These are phyloP conservation scores for Eudorcas thomsonii DNA, from an alignment of 2,113 vertebrate species.

Conservation along the genomic window DNA sequence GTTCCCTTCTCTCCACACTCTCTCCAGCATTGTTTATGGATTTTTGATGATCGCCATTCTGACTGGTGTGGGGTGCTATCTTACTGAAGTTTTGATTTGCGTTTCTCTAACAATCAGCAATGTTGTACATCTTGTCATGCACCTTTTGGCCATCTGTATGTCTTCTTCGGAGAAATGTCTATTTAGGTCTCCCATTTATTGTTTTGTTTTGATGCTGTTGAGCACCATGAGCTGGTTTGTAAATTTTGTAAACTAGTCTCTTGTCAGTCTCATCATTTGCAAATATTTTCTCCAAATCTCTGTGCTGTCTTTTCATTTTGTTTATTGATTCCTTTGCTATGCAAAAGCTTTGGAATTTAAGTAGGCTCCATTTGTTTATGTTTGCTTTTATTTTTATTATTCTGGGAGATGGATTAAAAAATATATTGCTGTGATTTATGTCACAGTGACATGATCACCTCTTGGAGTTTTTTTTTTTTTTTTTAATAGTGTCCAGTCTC, in stretches of 20 bases:
- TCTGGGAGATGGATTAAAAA: background rate
- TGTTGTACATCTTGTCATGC: background rate
- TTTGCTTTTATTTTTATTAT: background rate
- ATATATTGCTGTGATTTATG: background rate
- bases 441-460: background rate
- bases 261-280: background rate
- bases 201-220: background rate
- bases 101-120: background rate
- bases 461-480: background rate
- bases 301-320: background rate
- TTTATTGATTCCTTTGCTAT: background rate
- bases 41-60: background rate
- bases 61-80: background rate
- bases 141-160: background rate
- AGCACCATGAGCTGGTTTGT: background rate
- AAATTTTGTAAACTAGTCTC: background rate
- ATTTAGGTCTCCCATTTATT: background rate
- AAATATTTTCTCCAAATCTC: background rate
- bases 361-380: background rate
- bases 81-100: background rate
- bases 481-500: background rate
- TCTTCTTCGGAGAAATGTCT: background rate
- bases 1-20: background rate
- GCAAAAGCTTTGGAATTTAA: background rate
- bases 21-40: background rate